Percentiles rank a stretch among this genome's conserved stretches.
These are phyloP conservation scores for Sebastes vulpes DNA, from an alignment of 2,797 vertebrate species.

Conservation along the genomic window DNA sequence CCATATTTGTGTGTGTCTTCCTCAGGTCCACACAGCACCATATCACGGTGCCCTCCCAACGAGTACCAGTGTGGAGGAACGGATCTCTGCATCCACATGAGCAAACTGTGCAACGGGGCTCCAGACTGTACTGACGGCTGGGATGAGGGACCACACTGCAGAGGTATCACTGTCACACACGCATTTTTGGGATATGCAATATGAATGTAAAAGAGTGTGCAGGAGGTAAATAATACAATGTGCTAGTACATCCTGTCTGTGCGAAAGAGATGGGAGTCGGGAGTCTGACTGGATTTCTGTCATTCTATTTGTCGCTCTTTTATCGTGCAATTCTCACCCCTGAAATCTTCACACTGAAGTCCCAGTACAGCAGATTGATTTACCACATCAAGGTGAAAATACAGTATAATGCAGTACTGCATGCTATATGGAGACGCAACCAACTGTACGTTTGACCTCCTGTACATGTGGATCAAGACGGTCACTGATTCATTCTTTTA, in stretches of 20 bases:
- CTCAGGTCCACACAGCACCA: slow-evolving; percentile 92
- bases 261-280: background rate
- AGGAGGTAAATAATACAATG: background rate
- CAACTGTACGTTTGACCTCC: background rate
- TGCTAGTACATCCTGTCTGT: background rate
- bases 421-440: background rate
- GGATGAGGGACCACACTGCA: slow-evolving; percentile 94
- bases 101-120: slow-evolving; percentile 92
- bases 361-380: background rate
- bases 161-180: slow-evolving; percentile 84
- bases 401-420: background rate
- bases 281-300: background rate
- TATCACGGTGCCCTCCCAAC: slow-evolving; percentile 92
- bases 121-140: slow-evolving; percentile 93
- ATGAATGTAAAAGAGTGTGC: background rate
- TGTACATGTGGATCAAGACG: background rate
- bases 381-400: background rate
- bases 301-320: background rate
- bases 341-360: background rate
- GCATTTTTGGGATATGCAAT: background rate
- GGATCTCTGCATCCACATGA: slow-evolving; percentile 94
- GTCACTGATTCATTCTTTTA: background rate
- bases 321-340: background rate
- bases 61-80: slow-evolving; percentile 95
- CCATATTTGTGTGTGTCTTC: slow-evolving; percentile 24